A percentile compares a stretch with the other conserved stretches of the same genome.
Conservation (phyloP, 23 tunicate genomes). For the Styela clava region DNA sequence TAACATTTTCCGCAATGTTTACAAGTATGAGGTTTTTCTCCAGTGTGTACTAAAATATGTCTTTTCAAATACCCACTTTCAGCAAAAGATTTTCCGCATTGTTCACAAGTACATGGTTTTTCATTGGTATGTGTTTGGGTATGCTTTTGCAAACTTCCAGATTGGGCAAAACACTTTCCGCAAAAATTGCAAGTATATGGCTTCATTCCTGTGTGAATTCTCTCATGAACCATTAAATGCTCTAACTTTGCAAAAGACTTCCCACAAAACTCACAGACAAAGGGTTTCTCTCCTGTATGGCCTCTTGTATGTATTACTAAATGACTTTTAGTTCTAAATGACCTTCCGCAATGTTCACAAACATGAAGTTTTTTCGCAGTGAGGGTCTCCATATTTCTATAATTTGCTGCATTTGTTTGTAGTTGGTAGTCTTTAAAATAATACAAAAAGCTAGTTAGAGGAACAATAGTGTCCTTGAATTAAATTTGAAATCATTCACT, state of each 20-base stretch:
- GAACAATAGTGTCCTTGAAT: no score
- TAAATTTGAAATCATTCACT: no score
- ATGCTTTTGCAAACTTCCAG: not conserved
- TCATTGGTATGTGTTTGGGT: not conserved
- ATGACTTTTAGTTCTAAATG: not conserved
- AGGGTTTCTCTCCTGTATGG: slow-evolving; percentile 4
- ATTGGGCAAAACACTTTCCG: not conserved
- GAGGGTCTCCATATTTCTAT: no score
- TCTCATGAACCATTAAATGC: not conserved
- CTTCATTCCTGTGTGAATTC: slow-evolving; percentile 3
- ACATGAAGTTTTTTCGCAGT: not conserved
- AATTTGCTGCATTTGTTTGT: no score
- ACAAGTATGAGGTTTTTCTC: not conserved
- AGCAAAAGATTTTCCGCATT: no score
- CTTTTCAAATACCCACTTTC: not conserved
- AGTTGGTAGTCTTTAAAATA: no score
- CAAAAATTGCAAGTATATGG: not conserved
- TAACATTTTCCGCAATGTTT: no score
- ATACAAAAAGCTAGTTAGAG: no score
- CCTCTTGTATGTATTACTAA: not conserved
- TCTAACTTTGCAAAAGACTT: not conserved
- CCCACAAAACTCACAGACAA: not conserved
- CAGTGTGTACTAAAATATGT: not conserved
- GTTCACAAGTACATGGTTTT: no score
- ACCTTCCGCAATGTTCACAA: not conserved